Percentiles rank a stretch among this genome's conserved stretches.
Evolutionary conservation across 1,140 invertebrate genomes (phyloP).

Genomic region (Pachypeltis micranthus): DNA sequence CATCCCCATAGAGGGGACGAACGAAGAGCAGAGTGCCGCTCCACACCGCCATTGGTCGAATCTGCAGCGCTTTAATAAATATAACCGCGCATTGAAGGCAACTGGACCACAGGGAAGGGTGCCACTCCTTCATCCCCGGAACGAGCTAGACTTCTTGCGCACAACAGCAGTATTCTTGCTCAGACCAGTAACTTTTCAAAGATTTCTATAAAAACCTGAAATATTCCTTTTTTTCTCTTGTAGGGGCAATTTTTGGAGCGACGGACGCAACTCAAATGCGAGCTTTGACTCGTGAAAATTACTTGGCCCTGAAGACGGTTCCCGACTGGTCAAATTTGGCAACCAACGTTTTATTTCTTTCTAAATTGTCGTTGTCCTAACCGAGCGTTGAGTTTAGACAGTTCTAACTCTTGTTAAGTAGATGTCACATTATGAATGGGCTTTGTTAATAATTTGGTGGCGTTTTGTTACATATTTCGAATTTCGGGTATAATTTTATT

Average conservation of each 20-base stretch:
- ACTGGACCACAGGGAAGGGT: background rate
- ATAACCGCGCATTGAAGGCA: too few relatives aligned
- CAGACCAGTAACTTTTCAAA: background rate
- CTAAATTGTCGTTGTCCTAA: slow-evolving; percentile 11
- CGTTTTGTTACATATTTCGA: too few relatives aligned
- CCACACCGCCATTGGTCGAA: too few relatives aligned
- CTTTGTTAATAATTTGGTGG: too few relatives aligned
- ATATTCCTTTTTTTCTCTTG: slow-evolving; percentile 27
- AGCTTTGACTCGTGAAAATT: slow-evolving; percentile 62
- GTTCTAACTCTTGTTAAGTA: too few relatives aligned
- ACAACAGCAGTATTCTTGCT: background rate
- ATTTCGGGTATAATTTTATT: too few relatives aligned
- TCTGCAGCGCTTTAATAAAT: too few relatives aligned
- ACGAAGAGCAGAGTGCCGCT: too few relatives aligned
- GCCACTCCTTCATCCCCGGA: background rate
- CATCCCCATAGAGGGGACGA: too few relatives aligned
- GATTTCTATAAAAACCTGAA: background rate
- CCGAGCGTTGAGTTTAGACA: too few relatives aligned
- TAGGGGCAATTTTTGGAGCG: slow-evolving; percentile 69
- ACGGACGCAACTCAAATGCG: slow-evolving; percentile 63
- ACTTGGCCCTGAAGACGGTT: slow-evolving; percentile 51
- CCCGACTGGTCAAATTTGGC: slow-evolving; percentile 69
- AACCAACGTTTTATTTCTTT: slow-evolving; percentile 15
- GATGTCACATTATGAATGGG: too few relatives aligned
- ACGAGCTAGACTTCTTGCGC: background rate